phyloP scores from a whole-genome alignment of 23 tunicate genomes.

The Ciona savignyi region DNA sequence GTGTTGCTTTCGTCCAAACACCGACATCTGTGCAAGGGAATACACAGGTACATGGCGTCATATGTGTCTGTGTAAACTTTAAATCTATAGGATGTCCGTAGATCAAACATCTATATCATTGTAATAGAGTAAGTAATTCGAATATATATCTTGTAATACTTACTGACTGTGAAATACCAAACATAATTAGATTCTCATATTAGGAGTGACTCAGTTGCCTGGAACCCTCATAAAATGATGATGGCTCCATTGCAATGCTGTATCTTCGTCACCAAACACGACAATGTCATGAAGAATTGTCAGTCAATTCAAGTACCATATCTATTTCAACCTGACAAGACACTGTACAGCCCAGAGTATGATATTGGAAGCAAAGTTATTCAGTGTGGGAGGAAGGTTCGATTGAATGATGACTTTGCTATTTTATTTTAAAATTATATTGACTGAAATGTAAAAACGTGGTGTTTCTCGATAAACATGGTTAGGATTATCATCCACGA shows the following conservation, averaged over 20 bases:
- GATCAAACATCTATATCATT: too few species aligned
- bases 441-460: too few species aligned
- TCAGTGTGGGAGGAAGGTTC: conserved; percentile 48
- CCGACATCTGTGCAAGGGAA: conserved; percentile 59
- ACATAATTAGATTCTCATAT: neutral
- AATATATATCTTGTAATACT: too few species aligned
- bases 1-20: conserved; percentile 47
- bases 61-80: too few species aligned
- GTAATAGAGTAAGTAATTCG: too few species aligned
- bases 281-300: conserved; percentile 25
- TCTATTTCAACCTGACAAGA: conserved; percentile 65
- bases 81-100: too few species aligned
- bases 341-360: conserved; percentile 25
- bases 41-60: conserved; percentile 31
- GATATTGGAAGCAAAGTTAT: conserved; percentile 59
- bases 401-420: too few species aligned
- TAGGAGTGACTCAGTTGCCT: conserved; percentile 62
- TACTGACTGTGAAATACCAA: too few species aligned
- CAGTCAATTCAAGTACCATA: conserved; percentile 55
- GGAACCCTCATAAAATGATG: too few species aligned
- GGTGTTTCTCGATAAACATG: too few species aligned
- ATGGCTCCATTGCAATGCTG: conserved; percentile 87
- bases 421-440: too few species aligned
- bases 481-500: too few species aligned
- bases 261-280: conserved; percentile 59